phyloP scores from a whole-genome alignment of 2,113 vertebrate genomes.

The Xiphophorus couchianus region DNA sequence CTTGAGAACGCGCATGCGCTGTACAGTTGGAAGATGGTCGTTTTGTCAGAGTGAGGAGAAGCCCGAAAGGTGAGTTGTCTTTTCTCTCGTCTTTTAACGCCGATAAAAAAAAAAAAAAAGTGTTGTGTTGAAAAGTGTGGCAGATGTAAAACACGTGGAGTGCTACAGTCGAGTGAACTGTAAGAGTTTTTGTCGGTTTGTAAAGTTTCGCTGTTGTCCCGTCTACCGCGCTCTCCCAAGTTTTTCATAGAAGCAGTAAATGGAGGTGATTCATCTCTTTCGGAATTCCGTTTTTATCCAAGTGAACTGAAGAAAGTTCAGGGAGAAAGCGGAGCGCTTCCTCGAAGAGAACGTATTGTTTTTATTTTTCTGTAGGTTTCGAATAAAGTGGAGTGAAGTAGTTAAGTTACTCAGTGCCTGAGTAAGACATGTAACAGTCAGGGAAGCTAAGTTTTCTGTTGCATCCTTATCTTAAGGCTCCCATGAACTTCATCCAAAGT shows the following conservation, averaged over 20 bases:
- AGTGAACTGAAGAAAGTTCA: neutral
- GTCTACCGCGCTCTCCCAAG: neutral
- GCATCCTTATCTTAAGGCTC: neutral
- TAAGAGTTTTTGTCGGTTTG: neutral
- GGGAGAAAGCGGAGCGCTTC: neutral
- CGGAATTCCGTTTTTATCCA: neutral
- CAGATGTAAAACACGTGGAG: neutral
- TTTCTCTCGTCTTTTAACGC: neutral
- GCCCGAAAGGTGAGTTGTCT: constrained; percentile 44
- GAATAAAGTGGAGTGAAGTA: neutral
- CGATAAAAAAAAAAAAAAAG: neutral
- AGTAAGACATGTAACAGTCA: neutral
- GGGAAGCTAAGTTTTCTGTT: neutral
- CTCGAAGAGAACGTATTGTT: neutral
- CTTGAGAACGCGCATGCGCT: constrained; percentile 35
- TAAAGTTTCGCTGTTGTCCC: neutral
- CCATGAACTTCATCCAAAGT: too few species aligned
- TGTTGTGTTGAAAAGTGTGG: neutral
- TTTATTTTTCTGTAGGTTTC: neutral
- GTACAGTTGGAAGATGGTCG: constrained; percentile 37
- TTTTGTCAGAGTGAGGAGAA: constrained; percentile 2
- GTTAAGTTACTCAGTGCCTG: neutral
- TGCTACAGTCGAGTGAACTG: neutral
- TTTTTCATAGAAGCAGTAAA: neutral
- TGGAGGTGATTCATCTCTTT: neutral